phyloP scores from a whole-genome alignment of 2,113 vertebrate species.

The Narcine bancroftii region DNA sequence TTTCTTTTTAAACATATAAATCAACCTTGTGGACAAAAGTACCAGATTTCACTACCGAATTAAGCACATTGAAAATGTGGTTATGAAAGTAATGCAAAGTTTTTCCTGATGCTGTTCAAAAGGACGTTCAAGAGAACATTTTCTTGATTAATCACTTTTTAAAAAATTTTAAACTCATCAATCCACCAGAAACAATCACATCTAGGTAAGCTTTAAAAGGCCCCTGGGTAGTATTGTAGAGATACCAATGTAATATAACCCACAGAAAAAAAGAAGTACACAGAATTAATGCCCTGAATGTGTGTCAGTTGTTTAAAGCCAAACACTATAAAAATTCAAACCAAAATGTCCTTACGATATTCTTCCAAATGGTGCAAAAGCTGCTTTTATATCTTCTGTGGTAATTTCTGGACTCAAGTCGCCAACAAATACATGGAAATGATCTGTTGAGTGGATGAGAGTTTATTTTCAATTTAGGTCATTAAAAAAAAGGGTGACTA shows the following conservation, averaged over 20 bases:
- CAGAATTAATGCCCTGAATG: conserved; percentile 39
- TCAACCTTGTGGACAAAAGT: neutral
- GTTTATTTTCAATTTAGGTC: conserved; percentile 40
- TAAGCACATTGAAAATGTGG: neutral
- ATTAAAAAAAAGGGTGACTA: conserved; percentile 37
- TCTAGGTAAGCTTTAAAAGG: neutral
- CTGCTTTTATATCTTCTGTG: conserved; percentile 95
- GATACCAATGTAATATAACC: neutral
- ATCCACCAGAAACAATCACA: neutral
- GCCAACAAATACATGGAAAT: conserved; percentile 98
- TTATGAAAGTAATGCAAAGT: neutral
- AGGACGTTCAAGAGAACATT: neutral
- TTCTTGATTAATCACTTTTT: neutral
- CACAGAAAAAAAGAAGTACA: conserved; percentile 39
- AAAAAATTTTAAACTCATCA: neutral
- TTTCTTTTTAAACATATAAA: neutral
- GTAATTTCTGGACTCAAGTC: conserved; percentile 98
- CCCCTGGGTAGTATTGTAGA: neutral
- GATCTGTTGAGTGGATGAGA: conserved; percentile 63
- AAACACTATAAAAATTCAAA: neutral
- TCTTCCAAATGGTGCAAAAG: conserved; percentile 92
- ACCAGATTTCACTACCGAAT: neutral
- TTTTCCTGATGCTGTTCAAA: neutral
- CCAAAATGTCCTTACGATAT: conserved; percentile 83
- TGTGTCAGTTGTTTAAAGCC: conserved; percentile 22